Percentiles rank a stretch among this genome's conserved stretches.
These are phyloP conservation scores for Prunella strophiata DNA, from an alignment of 2,797 vertebrate species.

Conservation along the genomic window DNA sequence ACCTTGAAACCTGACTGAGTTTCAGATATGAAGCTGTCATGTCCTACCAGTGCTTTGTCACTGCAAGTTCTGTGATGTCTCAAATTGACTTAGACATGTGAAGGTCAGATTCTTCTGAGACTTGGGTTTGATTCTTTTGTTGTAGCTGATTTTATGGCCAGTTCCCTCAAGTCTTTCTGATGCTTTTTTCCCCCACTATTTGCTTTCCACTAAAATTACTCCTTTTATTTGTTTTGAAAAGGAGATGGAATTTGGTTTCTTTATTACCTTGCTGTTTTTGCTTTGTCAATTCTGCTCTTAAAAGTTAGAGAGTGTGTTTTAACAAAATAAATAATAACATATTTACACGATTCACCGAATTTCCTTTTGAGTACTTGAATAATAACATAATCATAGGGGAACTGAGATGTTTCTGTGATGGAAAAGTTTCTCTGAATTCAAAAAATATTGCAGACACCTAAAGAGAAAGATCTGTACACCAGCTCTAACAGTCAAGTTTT, in stretches of 20 bases:
- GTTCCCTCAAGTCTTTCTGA: neutral
- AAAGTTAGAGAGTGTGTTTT: neutral
- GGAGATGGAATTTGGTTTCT: neutral
- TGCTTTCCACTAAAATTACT: neutral
- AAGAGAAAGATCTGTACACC: neutral
- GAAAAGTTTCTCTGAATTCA: neutral
- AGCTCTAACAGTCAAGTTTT: neutral
- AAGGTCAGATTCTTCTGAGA: neutral
- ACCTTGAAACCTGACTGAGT: constrained; percentile 71
- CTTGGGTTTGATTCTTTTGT: neutral
- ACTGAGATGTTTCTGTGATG: neutral
- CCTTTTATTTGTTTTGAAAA: neutral
- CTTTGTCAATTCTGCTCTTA: neutral
- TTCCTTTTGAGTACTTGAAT: neutral
- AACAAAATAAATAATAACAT: neutral
- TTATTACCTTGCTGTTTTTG: neutral
- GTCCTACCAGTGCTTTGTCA: neutral
- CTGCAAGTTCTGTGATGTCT: neutral
- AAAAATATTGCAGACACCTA: neutral
- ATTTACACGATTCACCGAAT: neutral
- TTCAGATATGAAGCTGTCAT: constrained; percentile 23
- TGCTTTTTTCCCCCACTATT: accelerated
- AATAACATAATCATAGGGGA: neutral
- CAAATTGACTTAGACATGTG: neutral
- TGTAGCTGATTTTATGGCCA: neutral